Conservation (phyloP, 2,888 invertebrate species). For the Apodemia zela region DNA sequence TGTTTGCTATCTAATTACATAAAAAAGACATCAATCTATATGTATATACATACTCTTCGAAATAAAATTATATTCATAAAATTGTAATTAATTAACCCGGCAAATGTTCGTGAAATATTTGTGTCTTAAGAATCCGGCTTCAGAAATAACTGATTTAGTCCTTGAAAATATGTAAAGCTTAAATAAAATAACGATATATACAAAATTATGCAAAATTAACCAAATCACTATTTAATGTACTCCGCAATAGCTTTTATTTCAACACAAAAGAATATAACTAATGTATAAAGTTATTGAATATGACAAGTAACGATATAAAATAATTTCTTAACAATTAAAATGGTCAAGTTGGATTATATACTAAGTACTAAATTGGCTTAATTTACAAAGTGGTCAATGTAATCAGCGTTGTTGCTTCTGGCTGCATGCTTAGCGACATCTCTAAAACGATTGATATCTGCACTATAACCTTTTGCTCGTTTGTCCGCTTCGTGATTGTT, state of each 20-base stretch:
- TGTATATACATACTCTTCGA: not conserved
- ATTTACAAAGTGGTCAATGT: conserved; percentile 35
- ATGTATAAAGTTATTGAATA: not conserved
- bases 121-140: no score
- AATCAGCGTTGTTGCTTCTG: conserved; percentile 47
- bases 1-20: no score
- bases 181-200: no score
- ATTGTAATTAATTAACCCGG: no score
- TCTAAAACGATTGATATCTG: conserved; percentile 44
- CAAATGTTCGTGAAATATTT: no score
- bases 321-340: not conserved
- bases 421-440: conserved; percentile 51
- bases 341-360: not conserved
- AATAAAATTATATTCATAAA: not conserved
- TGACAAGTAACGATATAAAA: not conserved
- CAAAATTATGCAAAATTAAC: not conserved
- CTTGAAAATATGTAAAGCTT: no score
- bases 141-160: no score
- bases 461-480: conserved; percentile 36
- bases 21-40: not conserved
- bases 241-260: not conserved
- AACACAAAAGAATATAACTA: not conserved
- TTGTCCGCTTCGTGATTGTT: conserved; percentile 41
- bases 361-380: not conserved
- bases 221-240: conserved; percentile 5